These are phyloP conservation scores for Cyanoliseus patagonus DNA, from an alignment of 2,113 vertebrate genomes.

Conservation along the genomic window DNA sequence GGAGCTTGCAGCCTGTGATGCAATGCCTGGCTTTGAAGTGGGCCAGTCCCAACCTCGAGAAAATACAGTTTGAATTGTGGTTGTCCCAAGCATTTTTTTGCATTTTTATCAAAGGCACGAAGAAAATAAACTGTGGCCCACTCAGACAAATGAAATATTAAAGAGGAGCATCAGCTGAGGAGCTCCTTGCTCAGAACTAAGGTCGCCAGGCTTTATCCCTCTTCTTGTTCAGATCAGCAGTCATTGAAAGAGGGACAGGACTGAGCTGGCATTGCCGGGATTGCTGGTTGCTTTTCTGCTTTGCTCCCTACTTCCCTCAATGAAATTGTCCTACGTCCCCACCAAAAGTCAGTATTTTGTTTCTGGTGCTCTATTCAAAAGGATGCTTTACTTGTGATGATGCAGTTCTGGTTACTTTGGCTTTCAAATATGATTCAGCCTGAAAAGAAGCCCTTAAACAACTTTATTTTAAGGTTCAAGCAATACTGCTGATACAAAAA, in stretches of 20 bases:
- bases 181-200: not conserved
- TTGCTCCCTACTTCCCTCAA: not conserved
- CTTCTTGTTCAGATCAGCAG: not conserved
- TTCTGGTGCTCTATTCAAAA: not conserved
- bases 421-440: not conserved
- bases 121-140: not conserved
- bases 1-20: not conserved
- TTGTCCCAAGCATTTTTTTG: not conserved
- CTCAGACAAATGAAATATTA: not conserved
- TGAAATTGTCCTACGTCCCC: not conserved
- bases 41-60: not conserved
- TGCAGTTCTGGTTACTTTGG: not conserved
- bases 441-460: constrained; percentile 2
- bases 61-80: not conserved
- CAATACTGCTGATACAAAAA: not conserved
- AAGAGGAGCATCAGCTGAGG: not conserved
- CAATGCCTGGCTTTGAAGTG: not conserved
- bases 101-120: not conserved
- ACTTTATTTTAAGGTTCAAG: not conserved
- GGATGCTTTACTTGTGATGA: not conserved
- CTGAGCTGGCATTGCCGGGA: fast-evolving
- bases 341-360: not conserved
- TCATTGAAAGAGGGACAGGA: not conserved
- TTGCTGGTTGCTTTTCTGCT: not conserved
- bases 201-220: not conserved